phyloP scores from a whole-genome alignment of 2,888 invertebrate species.

The Caenorhabditis afra region DNA sequence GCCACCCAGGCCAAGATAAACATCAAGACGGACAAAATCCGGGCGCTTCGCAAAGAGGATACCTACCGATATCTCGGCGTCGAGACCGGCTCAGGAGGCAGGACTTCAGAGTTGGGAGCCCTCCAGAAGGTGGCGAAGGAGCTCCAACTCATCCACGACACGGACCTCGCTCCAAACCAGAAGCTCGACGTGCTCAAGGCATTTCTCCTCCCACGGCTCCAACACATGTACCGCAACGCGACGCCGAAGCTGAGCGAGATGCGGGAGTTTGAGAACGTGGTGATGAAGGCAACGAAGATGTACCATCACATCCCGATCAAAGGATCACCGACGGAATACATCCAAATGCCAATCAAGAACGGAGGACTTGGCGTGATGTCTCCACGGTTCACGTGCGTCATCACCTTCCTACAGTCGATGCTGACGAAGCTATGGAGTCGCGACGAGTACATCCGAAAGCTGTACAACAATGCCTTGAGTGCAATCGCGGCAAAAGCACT shows the following conservation, averaged over 20 bases:
- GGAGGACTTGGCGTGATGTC: slow-evolving; percentile 21
- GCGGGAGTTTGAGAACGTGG: slow-evolving; percentile 1
- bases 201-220: slow-evolving; percentile 39
- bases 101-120: background rate
- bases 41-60: background rate
- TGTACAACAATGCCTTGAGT: background rate
- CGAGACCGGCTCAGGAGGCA: background rate
- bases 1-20: background rate
- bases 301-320: slow-evolving; percentile 2
- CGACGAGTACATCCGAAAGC: background rate
- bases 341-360: slow-evolving; percentile 7
- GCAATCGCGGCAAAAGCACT: background rate
- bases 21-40: background rate
- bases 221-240: slow-evolving; percentile 17
- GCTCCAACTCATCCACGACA: background rate
- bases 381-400: background rate
- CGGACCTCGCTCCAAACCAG: slow-evolving; percentile 40
- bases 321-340: slow-evolving; percentile 16
- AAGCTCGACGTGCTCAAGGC: slow-evolving; percentile 43
- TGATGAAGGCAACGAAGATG: background rate
- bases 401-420: slow-evolving; percentile 1
- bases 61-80: slow-evolving; percentile 40
- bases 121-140: slow-evolving; percentile 7
- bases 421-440: background rate
- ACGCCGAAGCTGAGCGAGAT: slow-evolving; percentile 3